Evolutionary conservation across 2,888 invertebrate species (phyloP), one percentile per base, ranked within the genome.

Genomic region (Amphiduros pacificus): DNA sequence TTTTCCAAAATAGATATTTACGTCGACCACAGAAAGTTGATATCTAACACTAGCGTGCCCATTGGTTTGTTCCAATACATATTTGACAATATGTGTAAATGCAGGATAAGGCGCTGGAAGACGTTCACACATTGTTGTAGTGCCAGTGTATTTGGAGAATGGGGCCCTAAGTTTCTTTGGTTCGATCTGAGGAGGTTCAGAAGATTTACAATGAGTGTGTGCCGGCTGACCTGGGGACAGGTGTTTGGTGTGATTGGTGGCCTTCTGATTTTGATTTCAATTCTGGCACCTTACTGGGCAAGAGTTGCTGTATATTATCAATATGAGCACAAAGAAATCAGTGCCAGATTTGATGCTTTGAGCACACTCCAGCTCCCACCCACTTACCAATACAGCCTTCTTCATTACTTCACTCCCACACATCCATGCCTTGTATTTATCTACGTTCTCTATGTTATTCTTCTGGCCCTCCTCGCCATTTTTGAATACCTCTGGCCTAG

Each of bases 111-210:
- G 28, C 27, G 51, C 17, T 28, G 60, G 22, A 65, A 69, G 29
- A 67, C 69, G 6, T 64, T 69, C 57, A 36, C 36, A 29, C 58
- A 67, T 9, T 69, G 67, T 51, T 69, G 66, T 49, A 26, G 41
- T 2, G 58, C 65, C 54, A 66, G 66, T 51, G 36, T 69, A 24
- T 31, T 64, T 20, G 69, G 69, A 32, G 66, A 62, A 44, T 69
- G 67, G 63, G 58, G 56, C 11, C 55, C 62, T n/a, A 29, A 52
- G 17, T 66, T 68, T 29, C 60, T 69, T 22, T 69, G 64, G 59
- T 36, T 50, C 27, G 41, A 3, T 11, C 64, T 68, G 28, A 36
- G 54, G n/a, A 32, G 48, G n/a, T n/a, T n/a, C n/a, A n/a, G n/a
- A n/a, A n/a, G n/a, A n/a, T n/a, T n/a, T n/a, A n/a, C n/a, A n/a